Conservation (phyloP, 2,888 invertebrate genomes). For the Drosophila heteroneura region DNA sequence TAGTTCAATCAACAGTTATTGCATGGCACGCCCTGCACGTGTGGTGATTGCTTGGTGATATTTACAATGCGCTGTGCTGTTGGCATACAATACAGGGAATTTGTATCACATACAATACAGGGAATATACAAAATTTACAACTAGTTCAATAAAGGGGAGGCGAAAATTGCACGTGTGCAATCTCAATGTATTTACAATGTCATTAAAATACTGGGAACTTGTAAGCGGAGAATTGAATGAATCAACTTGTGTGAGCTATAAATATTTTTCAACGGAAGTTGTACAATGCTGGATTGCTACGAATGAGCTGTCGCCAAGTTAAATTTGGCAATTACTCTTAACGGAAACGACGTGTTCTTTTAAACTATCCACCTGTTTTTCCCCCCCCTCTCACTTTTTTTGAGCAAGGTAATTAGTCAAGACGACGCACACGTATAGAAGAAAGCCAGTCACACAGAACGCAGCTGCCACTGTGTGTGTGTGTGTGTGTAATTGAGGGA, state of each 20-base stretch:
- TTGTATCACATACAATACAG: constrained; percentile 2
- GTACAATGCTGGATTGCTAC: constrained; percentile 12
- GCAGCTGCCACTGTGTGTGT: constrained; percentile 45
- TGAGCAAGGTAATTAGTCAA: constrained; percentile 65
- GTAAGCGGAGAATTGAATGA: constrained; percentile 11
- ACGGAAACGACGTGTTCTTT: constrained; percentile 31
- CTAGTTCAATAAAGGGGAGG: neutral
- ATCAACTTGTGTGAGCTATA: constrained; percentile 7
- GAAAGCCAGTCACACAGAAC: constrained; percentile 65
- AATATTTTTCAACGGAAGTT: constrained; percentile 12
- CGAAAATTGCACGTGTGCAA: neutral
- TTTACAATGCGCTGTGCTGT: neutral
- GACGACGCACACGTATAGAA: constrained; percentile 48
- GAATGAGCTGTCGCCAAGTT: constrained; percentile 25
- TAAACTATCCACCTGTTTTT: constrained; percentile 38
- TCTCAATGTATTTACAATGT: neutral
- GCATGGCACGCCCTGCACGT: constrained; percentile 19
- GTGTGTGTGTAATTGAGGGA: constrained; percentile 11
- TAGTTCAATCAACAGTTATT: constrained; percentile 69
- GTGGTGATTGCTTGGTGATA: constrained; percentile 17
- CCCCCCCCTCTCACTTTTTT: neutral
- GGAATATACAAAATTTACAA: neutral
- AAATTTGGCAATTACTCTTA: constrained; percentile 16
- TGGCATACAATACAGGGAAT: neutral
- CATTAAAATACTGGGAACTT: neutral